Evolutionary conservation across 35 echinoderm and acorn worm genomes (phyloP).

Genomic region (Strongylocentrotus purpuratus): DNA sequence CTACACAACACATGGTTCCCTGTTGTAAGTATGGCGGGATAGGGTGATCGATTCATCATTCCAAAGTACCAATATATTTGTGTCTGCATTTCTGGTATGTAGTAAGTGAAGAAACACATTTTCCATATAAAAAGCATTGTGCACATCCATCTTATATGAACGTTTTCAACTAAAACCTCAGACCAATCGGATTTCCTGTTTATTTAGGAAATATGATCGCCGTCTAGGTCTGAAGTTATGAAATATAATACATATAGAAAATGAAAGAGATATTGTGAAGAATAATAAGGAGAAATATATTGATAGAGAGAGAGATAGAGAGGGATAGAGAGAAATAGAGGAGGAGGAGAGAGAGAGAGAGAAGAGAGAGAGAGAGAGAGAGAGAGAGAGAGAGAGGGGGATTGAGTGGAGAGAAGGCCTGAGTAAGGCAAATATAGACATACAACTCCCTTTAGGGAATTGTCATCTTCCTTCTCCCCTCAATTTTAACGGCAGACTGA

Average conservation of each 20-base stretch:
- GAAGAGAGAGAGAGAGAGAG: neutral
- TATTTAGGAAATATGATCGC: too few relatives aligned
- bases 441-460: neutral
- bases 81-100: neutral
- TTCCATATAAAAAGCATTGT: too few relatives aligned
- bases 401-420: neutral
- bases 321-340: neutral
- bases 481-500: neutral
- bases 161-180: too few relatives aligned
- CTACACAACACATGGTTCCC: neutral
- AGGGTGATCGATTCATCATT: neutral
- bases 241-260: too few relatives aligned
- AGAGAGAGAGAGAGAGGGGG: neutral
- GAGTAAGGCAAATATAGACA: neutral
- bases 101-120: neutral
- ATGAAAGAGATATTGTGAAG: too few relatives aligned
- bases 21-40: neutral
- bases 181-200: too few relatives aligned
- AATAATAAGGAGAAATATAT: too few relatives aligned
- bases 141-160: too few relatives aligned
- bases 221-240: too few relatives aligned
- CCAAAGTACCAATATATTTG: neutral
- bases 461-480: neutral
- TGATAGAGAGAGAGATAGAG: neutral
- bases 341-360: neutral